A percentile compares a stretch with the other conserved stretches of the same genome.
Evolutionary conservation across 1,140 invertebrate species (phyloP).

Genomic region (Tyrophagus putrescentiae): DNA sequence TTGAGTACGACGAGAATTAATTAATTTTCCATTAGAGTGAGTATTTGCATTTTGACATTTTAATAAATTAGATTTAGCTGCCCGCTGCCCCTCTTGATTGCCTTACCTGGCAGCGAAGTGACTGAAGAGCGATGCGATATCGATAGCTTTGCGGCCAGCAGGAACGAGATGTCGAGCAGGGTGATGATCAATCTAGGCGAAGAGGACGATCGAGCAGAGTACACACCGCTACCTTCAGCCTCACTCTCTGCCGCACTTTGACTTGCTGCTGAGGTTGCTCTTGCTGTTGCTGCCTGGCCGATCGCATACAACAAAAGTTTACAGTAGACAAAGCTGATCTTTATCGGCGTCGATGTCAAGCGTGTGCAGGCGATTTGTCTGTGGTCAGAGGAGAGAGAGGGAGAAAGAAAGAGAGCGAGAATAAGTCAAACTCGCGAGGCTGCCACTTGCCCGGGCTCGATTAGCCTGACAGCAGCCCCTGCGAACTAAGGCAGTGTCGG

Average conservation of each 20-base stretch:
- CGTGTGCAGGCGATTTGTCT: constrained; percentile 11
- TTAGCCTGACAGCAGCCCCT: not conserved
- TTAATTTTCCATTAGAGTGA: constrained; percentile 10
- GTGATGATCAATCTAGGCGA: constrained; percentile 13
- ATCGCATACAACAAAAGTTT: constrained; percentile 7
- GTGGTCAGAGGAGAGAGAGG: not conserved
- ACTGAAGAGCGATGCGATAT: not conserved
- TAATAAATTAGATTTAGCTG: constrained; percentile 17
- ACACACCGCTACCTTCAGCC: no score
- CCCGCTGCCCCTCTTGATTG: not conserved
- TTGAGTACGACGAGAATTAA: constrained; percentile 5
- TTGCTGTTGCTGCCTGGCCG: no score
- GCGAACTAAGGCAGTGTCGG: not conserved
- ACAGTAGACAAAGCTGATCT: constrained; percentile 9
- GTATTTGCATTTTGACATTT: constrained; percentile 18
- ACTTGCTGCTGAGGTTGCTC: not conserved
- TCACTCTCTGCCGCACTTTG: not conserved
- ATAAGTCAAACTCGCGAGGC: not conserved
- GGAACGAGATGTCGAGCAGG: not conserved
- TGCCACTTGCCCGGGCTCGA: no score
- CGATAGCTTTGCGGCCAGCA: not conserved
- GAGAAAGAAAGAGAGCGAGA: not conserved
- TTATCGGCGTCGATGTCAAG: constrained; percentile 14
- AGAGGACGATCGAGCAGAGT: no score
- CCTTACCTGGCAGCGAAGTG: not conserved